Evolutionary conservation across 2,888 invertebrate species (phyloP), one percentile per base, ranked within the genome.

Genomic region (Crematogaster levior): DNA sequence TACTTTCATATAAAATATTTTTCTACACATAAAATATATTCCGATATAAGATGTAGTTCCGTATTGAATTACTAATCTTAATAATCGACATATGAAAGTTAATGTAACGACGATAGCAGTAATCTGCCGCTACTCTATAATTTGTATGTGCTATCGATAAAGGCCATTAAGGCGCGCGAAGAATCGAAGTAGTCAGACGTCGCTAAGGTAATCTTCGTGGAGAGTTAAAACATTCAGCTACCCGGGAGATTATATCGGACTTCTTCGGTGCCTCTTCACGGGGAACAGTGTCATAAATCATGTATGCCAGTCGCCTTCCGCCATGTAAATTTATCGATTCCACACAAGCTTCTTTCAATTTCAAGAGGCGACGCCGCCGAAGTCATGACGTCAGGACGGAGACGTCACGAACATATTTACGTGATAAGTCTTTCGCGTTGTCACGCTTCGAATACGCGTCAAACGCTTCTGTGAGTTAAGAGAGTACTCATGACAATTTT

Each of bases 171-270:
- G 34, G 12, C 74, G 75, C 34, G 61, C 74, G 48, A 65, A 43
- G 63, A 65, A 60, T 40, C 73, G 18, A 65, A 65, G 65, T 51
- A 51, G 37, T 21, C 37, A 53, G 53, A 51, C 27, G 40, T 24
- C 5, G 51, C 51, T 75, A 18, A 40, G 40, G 27, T 40, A 40
- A 65, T 27, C 65, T 75, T 65, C 40, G 51, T 27, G 15, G 37
- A 51, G 51, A n/a, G 58, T 40, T 75, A 75, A 75, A 75, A 65
- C 65, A 75, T 75, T 75, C 63, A 75, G 40, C 65, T 75, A 75
- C 56, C n/a, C 72, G 43, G 30, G 84, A 88, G 89, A 89, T 89
- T 87, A 88, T 85, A 88, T 87, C 87, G 86, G 85, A 89, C 87
- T 87, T 87, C 86, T 87, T 84, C 72, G 84, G 65, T 80, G 70